Evolutionary conservation across 2,888 invertebrate species (phyloP), one percentile per base, ranked within the genome.

Genomic region (Drosophila multiciliata): DNA sequence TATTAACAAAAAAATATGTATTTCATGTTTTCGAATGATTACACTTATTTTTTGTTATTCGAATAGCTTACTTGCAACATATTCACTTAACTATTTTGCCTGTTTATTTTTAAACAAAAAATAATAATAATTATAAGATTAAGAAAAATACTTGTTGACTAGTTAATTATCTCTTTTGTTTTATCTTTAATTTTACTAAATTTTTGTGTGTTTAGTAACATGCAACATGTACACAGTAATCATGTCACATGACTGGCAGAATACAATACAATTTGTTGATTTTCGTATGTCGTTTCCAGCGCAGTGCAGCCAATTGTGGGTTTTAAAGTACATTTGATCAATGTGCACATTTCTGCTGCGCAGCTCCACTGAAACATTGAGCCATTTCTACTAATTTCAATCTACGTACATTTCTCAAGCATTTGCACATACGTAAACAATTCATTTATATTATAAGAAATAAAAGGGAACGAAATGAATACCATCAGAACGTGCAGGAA

Each of bases 351-450:
- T 54, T 54, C 20, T 23, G 26, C 17, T 7, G 26, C 26, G 38
- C 17, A 55, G 66, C 66, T 55, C 55, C 49, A 50, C n/a, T 55
- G 29, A 55, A 57, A 67, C 29, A 57, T 66, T 57, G 20, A 67
- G 57, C 20, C 66, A 67, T 67, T 67, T 50, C 55, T 40, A 67
- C 67, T 40, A 50, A 67, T 66, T 53, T 49, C 35, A 33, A 66
- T 66, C 48, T 67, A 15, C 15, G 26, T 45, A 38, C 26, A 55
- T 48, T 54, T 48, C 8, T 12, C n/a, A 33, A 17, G 38, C 33
- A n/a, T 26, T 8, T 26, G 7, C n/a, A 12, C n/a, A 26, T 17
- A 36, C 36, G 35, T 26, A 20, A 26, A 40, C 40, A 55, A 23
- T 52, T 20, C 8, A 53, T 53, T 55, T 35, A 49, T 20, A 20